Evolutionary conservation across 2,888 invertebrate genomes (phyloP).

Genomic region (Hemithea aestivaria): DNA sequence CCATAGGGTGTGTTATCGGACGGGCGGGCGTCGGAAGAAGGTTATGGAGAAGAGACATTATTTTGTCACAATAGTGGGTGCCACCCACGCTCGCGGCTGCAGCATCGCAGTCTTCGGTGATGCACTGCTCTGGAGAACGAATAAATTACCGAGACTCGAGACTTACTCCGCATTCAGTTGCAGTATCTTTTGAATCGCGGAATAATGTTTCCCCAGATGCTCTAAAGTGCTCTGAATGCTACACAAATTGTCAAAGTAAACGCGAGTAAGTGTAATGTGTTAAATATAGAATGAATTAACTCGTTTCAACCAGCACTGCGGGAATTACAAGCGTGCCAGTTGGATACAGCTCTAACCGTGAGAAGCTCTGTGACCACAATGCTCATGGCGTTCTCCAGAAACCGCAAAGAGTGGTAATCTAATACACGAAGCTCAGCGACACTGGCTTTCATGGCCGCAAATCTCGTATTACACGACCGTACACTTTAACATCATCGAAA

Average conservation of each 20-base stretch:
- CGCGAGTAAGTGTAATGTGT: constrained; percentile 1
- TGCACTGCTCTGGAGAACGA: constrained; percentile 75
- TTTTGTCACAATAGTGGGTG: constrained; percentile 77
- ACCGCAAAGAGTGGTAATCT: constrained; percentile 76
- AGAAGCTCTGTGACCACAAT: constrained; percentile 70
- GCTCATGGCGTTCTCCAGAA: constrained; percentile 66
- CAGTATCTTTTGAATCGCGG: constrained; percentile 55
- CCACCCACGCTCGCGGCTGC: constrained; percentile 71
- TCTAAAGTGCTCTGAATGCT: constrained; percentile 23
- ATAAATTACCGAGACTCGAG: constrained; percentile 70
- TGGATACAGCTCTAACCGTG: constrained; percentile 56
- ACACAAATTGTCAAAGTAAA: constrained; percentile 21
- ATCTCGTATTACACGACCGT: constrained; percentile 65
- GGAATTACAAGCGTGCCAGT: constrained; percentile 49
- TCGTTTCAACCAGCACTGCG: constrained; percentile 44
- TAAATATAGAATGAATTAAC: constrained; percentile 22
- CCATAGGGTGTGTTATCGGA: constrained; percentile 54
- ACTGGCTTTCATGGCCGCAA: constrained; percentile 72
- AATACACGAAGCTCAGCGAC: constrained; percentile 77
- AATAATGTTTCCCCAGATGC: constrained; percentile 48
- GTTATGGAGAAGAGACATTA: constrained; percentile 72
- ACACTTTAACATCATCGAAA: constrained; percentile 29
- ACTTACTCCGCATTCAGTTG: constrained; percentile 57
- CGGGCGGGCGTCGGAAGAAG: constrained; percentile 43
- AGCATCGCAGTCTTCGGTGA: constrained; percentile 67